Percentiles rank a stretch among this genome's conserved stretches.
Evolutionary conservation across 1,140 invertebrate genomes (phyloP).

Genomic region (Euschistus heros): DNA sequence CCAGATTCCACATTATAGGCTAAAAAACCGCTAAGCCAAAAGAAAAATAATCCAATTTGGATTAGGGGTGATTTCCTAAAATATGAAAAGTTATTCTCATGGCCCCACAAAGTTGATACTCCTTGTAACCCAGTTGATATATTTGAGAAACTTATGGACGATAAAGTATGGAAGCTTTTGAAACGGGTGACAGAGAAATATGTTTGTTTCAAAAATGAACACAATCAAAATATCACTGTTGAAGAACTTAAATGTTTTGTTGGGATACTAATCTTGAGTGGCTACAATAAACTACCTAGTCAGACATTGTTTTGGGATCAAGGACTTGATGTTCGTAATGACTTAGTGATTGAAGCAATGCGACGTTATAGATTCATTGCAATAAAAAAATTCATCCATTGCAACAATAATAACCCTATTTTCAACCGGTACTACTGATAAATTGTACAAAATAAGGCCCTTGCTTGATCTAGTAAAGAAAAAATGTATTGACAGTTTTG

Average conservation of each 20-base stretch:
- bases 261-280: constrained; percentile 27
- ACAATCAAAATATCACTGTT: constrained; percentile 22
- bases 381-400: too few species aligned
- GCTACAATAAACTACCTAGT: constrained; percentile 26
- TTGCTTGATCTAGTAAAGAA: constrained; percentile 24
- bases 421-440: constrained; percentile 17
- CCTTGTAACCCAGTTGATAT: constrained; percentile 14
- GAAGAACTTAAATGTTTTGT: constrained; percentile 29
- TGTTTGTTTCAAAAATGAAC: constrained; percentile 6
- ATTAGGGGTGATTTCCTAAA: too few species aligned
- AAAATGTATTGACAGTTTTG: constrained; percentile 28
- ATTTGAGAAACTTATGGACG: constrained; percentile 28
- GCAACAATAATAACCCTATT: background rate
- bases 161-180: constrained; percentile 26
- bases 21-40: too few species aligned
- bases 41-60: too few species aligned
- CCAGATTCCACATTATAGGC: too few species aligned
- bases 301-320: constrained; percentile 28
- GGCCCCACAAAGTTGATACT: too few species aligned
- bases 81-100: too few species aligned
- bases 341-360: too few species aligned
- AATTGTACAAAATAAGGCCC: constrained; percentile 25
- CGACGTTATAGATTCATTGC: too few species aligned
- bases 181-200: background rate
- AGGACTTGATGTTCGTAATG: too few species aligned